Evolutionary conservation across 2,113 vertebrate genomes (phyloP), one percentile per base, ranked within the genome.

Genomic region (Menidia beryllina): DNA sequence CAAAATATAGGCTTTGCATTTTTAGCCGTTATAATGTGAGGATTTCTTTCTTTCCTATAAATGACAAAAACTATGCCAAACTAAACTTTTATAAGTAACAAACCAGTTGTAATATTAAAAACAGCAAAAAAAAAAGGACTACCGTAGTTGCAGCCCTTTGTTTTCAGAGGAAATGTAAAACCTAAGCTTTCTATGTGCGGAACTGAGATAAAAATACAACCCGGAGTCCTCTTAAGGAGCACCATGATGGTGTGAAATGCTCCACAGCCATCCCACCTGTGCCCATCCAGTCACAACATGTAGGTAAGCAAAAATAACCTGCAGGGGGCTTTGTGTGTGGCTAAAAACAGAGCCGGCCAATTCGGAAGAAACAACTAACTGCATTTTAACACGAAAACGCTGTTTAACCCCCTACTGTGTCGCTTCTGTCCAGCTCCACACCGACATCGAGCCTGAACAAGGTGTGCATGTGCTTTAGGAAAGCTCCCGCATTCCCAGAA

Each of bases 241-340:
- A 10, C 63, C 3, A 10, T 26, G n/a, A 9, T n/a, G 43, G 83
- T 77, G 82, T 82, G 77, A 87, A 86, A 86, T 1, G 74, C 69
- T 26, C 74, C 75, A 72, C 60, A 64, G 68, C 49, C 63, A 62
- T 84, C 84, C 53, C 85, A 84, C 85, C 85, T 79, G 78, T 69
- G 69, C 51, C 41, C 54, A 51, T 75, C 69, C 72, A 80, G 77
- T 79, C 73, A 79, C 83, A 84, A 84, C 86, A 84, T 3, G 76
- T 24, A 84, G 63, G 79, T 76, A 66, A 85, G 76, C 41, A 57
- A 61, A 64, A 74, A 75, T 36, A 69, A 66, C 75, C 82, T 65
- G 69, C 65, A 39, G 80, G 72, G 55, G 72, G 75, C 89, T 82
- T 76, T 77, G 88, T 91, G 86, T 86, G 91, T 91, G 87, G 89